These are phyloP conservation scores for Tyrannus savana DNA, from an alignment of 2,113 vertebrate genomes.

Conservation along the genomic window DNA sequence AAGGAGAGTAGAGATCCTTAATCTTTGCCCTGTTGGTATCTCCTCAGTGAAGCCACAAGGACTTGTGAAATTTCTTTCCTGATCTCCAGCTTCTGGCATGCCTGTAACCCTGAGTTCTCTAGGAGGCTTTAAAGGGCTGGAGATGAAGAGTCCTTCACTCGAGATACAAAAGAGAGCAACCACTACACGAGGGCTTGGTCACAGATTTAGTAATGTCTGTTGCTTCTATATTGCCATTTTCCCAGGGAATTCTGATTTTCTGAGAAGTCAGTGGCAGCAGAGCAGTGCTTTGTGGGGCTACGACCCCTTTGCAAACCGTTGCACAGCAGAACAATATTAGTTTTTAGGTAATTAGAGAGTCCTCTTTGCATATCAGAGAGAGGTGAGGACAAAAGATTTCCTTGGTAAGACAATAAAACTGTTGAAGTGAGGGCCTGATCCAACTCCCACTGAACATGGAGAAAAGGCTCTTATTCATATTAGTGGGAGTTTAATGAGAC, in stretches of 20 bases:
- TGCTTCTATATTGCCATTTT: not conserved
- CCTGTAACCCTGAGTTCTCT: not conserved
- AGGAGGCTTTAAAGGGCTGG: not conserved
- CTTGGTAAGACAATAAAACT: conserved; percentile 12
- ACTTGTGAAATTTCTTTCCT: not conserved
- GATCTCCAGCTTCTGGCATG: not conserved
- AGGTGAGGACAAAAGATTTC: conserved; percentile 44
- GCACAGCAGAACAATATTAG: not conserved
- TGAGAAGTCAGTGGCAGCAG: not conserved
- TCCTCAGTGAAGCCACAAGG: not conserved
- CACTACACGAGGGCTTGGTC: not conserved
- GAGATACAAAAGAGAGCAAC: not conserved
- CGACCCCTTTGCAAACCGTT: not conserved
- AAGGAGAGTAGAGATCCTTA: not conserved
- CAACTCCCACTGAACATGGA: not conserved
- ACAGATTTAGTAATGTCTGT: not conserved
- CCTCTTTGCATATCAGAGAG: conserved; percentile 19
- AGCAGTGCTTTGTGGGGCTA: not conserved
- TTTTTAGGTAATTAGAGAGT: not conserved
- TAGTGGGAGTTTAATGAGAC: conserved; percentile 37
- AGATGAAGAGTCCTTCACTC: not conserved
- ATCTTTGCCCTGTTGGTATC: not conserved
- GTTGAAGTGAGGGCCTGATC: conserved; percentile 39
- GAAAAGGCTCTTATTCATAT: conserved; percentile 33
- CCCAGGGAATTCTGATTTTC: not conserved